Conservation (phyloP, 2,888 invertebrate genomes). For the Stramonita haemastoma region DNA sequence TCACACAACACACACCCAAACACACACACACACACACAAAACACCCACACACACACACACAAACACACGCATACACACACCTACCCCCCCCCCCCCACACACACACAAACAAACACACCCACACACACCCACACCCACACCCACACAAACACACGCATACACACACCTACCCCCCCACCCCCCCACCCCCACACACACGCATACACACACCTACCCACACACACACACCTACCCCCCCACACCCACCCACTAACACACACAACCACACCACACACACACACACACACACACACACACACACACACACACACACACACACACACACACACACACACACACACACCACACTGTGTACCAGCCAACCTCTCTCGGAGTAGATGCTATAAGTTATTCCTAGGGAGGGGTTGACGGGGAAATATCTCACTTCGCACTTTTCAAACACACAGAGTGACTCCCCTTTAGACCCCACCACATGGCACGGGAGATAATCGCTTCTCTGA, state of each 20-base stretch:
- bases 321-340: conserved; percentile 5
- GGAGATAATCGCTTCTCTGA: background rate
- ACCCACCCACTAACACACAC: no score
- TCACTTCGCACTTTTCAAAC: conserved; percentile 8
- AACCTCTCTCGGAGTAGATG: no score
- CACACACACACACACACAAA: background rate
- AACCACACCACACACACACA: background rate
- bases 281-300: background rate
- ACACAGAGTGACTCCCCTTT: background rate
- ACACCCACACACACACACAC: background rate
- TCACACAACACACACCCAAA: background rate
- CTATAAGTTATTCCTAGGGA: background rate
- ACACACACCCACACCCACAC: background rate
- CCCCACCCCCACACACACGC: background rate
- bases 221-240: no score
- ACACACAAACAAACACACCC: background rate
- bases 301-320: background rate
- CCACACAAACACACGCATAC: background rate
- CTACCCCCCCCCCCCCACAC: no score
- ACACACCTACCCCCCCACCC: background rate
- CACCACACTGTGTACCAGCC: background rate
- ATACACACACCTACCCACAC: background rate
- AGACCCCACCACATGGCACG: conserved; percentile 4
- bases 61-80: background rate
- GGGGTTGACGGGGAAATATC: conserved; percentile 15